Evolutionary conservation across 1,140 invertebrate species (phyloP).

Genomic region (Trachelipus rathkii): DNA sequence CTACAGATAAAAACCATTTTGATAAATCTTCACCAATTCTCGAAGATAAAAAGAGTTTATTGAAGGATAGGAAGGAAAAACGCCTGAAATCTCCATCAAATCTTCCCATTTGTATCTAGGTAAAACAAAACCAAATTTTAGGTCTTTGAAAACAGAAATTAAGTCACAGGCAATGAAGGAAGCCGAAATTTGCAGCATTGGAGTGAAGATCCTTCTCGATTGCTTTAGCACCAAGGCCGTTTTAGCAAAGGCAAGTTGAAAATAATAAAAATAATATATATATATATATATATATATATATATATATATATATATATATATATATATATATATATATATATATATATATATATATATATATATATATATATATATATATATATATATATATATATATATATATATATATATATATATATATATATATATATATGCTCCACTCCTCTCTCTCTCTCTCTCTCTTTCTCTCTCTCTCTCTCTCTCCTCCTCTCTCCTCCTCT

Average conservation of each 20-base stretch:
- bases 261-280: not conserved
- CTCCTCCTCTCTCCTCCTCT: too few species aligned
- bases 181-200: not conserved
- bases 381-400: constrained; percentile 11
- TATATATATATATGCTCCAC: not conserved
- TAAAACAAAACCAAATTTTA: not conserved
- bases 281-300: not conserved
- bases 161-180: not conserved
- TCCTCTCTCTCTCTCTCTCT: too few species aligned
- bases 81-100: too few species aligned
- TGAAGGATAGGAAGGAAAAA: not conserved
- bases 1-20: not conserved
- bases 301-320: constrained; percentile 13
- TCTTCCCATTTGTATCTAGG: not conserved
- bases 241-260: not conserved
- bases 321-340: not conserved
- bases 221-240: not conserved
- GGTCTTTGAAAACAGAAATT: not conserved
- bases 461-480: too few species aligned
- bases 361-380: constrained; percentile 13
- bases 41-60: not conserved
- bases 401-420: not conserved
- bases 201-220: not conserved
- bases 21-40: not conserved
- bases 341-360: constrained; percentile 1